phyloP scores from a whole-genome alignment of 2,888 invertebrate species.

The Drosophila nigricruria region DNA sequence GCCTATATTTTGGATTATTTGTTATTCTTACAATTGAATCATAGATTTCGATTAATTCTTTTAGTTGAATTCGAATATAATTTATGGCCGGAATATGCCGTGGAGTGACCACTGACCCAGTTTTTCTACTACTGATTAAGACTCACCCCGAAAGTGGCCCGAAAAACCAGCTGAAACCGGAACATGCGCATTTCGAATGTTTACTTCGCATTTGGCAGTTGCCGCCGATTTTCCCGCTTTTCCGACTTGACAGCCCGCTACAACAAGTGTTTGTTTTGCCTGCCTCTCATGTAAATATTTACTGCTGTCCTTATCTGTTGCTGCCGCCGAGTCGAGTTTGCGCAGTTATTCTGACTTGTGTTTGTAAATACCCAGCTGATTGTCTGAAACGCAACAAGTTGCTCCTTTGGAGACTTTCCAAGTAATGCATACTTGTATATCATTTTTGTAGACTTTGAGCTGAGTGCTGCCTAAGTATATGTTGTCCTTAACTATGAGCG shows the following conservation, averaged over 20 bases:
- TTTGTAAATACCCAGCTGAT: constrained; percentile 68
- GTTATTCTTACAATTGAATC: not conserved
- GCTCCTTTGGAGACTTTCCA: constrained; percentile 4
- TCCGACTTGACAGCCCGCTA: constrained; percentile 5
- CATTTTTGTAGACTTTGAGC: not conserved
- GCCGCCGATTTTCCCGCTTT: constrained; percentile 36
- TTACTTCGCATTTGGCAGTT: constrained; percentile 49
- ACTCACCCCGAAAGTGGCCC: constrained; percentile 39
- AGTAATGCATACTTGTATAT: not conserved
- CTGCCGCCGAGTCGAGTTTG: constrained; percentile 57
- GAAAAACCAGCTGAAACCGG: constrained; percentile 63
- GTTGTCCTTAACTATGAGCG: not conserved
- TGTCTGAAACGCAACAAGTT: constrained; percentile 54
- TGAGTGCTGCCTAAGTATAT: too few species aligned
- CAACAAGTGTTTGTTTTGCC: constrained; percentile 79
- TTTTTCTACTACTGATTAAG: constrained; percentile 55
- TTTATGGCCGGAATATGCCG: constrained; percentile 15
- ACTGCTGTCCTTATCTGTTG: constrained; percentile 37
- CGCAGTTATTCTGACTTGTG: constrained; percentile 56
- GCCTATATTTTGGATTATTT: too few species aligned
- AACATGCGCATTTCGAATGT: constrained; percentile 70
- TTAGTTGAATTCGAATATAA: not conserved
- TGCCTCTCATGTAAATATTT: constrained; percentile 64
- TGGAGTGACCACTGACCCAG: constrained; percentile 62
- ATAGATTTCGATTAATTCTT: not conserved